Evolutionary conservation across 2,888 invertebrate genomes (phyloP), one percentile per base, ranked within the genome.

Genomic region (Oxycera nigricornis): DNA sequence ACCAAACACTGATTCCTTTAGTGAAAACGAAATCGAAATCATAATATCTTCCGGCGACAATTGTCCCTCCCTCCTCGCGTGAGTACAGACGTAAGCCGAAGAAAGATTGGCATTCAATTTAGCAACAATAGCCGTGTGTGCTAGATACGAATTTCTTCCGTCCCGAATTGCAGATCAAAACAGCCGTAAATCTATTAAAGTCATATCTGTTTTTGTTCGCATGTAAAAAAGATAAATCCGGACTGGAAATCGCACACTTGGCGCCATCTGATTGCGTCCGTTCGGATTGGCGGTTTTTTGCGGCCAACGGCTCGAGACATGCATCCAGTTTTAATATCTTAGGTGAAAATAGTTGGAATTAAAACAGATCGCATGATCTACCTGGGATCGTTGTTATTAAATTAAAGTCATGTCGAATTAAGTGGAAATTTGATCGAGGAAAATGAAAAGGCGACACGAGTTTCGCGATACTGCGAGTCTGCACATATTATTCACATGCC

Each of bases 31-130:
- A n/a, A 26, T 14, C 28, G 30, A 22, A 59, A 59, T 59, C 59
- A 4, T 2, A 59, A 59, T 30, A n/a, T n/a, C 59, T 30, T 30
- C 11, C 17, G 30, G 59, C n/a, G 30, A 59, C 24, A 20, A 3
- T 24, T 59, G 17, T 4, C 4, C 30, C 59, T 55, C 20, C 24
- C 11, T n/a, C 28, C 28, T 22, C 20, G 20, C 55, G 2, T 17
- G 22, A 24, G 9, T 24, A 22, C 24, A 28, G 28, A 4, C 2
- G 28, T 39, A 62, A 62, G 9, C 39, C 62, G 35, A n/a, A n/a
- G n/a, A n/a, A 7, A 35, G 67, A 67, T 67, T 67, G 67, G 67
- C 67, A 67, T 41, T n/a, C 24, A 67, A 67, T 67, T 67, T 17
- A 26, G 67, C 67, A 67, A 67, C 46, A 39, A 67, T 41, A 62